A percentile compares a stretch with the other conserved stretches of the same genome.
Conservation (phyloP, 2,888 invertebrate genomes). For the Allygus modestus region DNA sequence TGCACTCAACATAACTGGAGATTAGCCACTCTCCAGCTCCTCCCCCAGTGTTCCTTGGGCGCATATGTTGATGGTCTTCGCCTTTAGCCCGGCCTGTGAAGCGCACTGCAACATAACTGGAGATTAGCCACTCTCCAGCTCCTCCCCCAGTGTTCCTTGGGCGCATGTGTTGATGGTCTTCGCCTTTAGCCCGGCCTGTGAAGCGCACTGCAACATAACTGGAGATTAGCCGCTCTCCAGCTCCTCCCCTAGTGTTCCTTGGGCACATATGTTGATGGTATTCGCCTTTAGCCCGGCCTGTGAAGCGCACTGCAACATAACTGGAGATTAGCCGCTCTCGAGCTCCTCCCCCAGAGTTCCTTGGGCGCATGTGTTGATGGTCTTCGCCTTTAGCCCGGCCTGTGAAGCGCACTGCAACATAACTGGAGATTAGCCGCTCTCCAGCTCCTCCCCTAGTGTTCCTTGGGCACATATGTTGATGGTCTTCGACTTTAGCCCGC, state of each 20-base stretch:
- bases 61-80: not conserved
- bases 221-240: not conserved
- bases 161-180: slow-evolving; percentile 7
- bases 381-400: not conserved
- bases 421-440: too few species aligned
- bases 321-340: not conserved
- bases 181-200: not conserved
- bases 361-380: not conserved
- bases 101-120: slow-evolving; percentile 29
- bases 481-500: not conserved
- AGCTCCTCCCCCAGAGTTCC: not conserved
- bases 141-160: not conserved
- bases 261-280: not conserved
- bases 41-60: not conserved
- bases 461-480: not conserved
- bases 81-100: not conserved
- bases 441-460: not conserved
- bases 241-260: not conserved
- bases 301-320: slow-evolving; percentile 27
- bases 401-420: not conserved
- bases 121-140: not conserved
- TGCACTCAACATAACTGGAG: not conserved
- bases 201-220: slow-evolving; percentile 28
- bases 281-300: not conserved
- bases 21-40: not conserved